phyloP scores from a whole-genome alignment of 2,888 invertebrate genomes.

The Endotricha flammealis region DNA sequence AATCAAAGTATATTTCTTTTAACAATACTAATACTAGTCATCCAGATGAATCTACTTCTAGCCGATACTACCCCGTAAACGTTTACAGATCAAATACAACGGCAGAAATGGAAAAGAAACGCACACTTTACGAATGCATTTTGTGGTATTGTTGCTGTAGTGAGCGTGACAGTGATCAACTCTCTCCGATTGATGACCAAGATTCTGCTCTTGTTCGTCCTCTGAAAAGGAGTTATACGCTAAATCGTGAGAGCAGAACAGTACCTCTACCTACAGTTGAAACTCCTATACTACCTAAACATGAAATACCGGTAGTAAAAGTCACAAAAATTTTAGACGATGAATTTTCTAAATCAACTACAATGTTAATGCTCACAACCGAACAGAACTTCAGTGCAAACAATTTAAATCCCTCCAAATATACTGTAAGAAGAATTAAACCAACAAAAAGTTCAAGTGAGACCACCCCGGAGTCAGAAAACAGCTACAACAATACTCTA shows the following conservation, averaged over 20 bases:
- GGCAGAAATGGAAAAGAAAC: conserved; percentile 27
- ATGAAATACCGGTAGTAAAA: conserved; percentile 24
- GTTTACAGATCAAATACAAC: conserved; percentile 40
- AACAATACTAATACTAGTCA: conserved; percentile 32
- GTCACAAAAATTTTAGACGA: conserved; percentile 36
- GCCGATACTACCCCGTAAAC: conserved; percentile 45
- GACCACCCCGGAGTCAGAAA: conserved; percentile 17
- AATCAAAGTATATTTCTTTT: conserved; percentile 45
- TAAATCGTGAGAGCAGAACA: conserved; percentile 32
- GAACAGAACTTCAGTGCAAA: conserved; percentile 45
- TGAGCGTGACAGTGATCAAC: conserved; percentile 17
- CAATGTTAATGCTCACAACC: conserved; percentile 43
- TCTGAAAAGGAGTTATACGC: conserved; percentile 48
- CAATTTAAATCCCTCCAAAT: conserved; percentile 25
- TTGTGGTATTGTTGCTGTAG: conserved; percentile 46
- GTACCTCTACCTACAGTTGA: conserved; percentile 6
- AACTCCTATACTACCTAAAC: conserved; percentile 2
- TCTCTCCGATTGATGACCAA: conserved; percentile 40
- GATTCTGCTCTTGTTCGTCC: conserved; percentile 50
- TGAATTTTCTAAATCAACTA: conserved; percentile 47
- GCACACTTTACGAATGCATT: conserved; percentile 36
- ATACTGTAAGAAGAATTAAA: conserved; percentile 26
- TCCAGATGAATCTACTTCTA: conserved; percentile 27
- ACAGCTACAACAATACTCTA: conserved; percentile 44
- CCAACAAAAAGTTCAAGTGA: conserved; percentile 20